Percentiles rank a stretch among this genome's conserved stretches.
Conservation (phyloP, 2,797 vertebrate genomes). For the Smutsia gigantea region DNA sequence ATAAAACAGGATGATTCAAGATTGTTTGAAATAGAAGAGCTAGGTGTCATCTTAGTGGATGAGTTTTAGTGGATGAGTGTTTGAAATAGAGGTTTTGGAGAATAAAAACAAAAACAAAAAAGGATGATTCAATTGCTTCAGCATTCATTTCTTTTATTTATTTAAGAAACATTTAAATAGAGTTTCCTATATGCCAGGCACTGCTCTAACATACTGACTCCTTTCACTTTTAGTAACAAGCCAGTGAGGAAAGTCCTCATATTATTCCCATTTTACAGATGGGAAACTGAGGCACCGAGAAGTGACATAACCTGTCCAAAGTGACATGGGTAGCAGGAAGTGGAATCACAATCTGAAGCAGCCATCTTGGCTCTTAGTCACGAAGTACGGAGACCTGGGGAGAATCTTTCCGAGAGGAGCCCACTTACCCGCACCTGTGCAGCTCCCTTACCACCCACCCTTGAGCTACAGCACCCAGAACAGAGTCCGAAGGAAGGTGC, state of each 20-base stretch:
- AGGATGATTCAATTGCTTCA: accelerated
- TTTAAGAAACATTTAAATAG: neutral
- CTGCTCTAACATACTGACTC: neutral
- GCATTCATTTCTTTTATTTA: neutral
- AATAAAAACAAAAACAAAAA: neutral
- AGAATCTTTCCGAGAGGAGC: neutral
- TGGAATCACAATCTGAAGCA: neutral
- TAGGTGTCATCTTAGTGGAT: too few relatives aligned
- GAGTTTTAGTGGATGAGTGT: too few relatives aligned
- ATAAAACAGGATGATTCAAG: neutral
- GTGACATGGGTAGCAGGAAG: accelerated
- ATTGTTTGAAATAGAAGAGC: too few relatives aligned
- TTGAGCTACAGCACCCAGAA: neutral
- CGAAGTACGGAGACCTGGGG: accelerated
- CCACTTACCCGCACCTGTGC: accelerated
- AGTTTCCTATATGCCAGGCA: neutral
- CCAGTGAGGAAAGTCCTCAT: neutral
- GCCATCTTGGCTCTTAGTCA: neutral
- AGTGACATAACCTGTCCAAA: neutral
- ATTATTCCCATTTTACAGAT: neutral
- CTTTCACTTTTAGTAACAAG: neutral
- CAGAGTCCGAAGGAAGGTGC: neutral
- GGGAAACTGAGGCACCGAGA: neutral
- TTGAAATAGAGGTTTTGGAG: too few relatives aligned
- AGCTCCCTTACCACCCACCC: neutral